Conservation (phyloP, 2,888 invertebrate genomes). For the Cinara cedri region DNA sequence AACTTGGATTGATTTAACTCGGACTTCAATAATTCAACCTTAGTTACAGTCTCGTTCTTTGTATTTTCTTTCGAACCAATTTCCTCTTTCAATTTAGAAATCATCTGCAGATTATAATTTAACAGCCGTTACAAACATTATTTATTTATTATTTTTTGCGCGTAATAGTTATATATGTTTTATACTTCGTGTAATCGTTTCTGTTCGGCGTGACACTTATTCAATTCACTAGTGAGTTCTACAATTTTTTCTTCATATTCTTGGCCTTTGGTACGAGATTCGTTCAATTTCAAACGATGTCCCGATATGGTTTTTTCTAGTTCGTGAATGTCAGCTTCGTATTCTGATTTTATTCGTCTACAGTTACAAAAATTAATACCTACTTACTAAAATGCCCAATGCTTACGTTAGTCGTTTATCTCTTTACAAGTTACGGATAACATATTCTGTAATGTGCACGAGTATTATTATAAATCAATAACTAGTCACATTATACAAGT, state of each 20-base stretch:
- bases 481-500: too few species aligned
- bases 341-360: slow-evolving; percentile 78
- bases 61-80: slow-evolving; percentile 68
- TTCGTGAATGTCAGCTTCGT: slow-evolving; percentile 74
- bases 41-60: slow-evolving; percentile 67
- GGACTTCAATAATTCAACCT: slow-evolving; percentile 63
- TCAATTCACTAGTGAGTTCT: slow-evolving; percentile 59
- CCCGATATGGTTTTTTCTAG: slow-evolving; percentile 72
- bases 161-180: not conserved
- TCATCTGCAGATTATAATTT: slow-evolving; percentile 21
- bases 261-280: slow-evolving; percentile 71
- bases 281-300: slow-evolving; percentile 71
- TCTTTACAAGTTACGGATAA: too few species aligned
- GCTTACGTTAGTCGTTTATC: too few species aligned
- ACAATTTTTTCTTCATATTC: slow-evolving; percentile 70
- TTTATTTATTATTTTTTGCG: not conserved
- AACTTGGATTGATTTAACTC: slow-evolving; percentile 66
- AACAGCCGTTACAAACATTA: not conserved
- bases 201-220: slow-evolving; percentile 59
- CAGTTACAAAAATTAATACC: not conserved
- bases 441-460: too few species aligned
- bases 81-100: slow-evolving; percentile 52
- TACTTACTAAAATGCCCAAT: too few species aligned
- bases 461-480: too few species aligned
- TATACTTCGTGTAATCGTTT: slow-evolving; percentile 58